Evolutionary conservation across 2,797 vertebrate genomes (phyloP).

Genomic region (Pogoniulus pusillus): DNA sequence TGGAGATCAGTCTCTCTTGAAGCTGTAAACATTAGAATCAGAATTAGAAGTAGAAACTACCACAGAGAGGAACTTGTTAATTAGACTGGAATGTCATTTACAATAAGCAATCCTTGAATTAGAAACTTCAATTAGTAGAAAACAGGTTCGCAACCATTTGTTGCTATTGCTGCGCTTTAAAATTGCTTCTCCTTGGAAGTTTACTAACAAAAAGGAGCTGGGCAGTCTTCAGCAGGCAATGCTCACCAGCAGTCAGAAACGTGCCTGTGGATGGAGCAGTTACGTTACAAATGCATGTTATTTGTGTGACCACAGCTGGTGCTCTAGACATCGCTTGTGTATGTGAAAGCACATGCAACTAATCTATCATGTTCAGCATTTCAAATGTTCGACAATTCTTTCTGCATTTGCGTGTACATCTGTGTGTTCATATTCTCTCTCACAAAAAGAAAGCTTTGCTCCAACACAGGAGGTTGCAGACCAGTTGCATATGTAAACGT

Average conservation of each 20-base stretch:
- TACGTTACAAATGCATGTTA: background rate
- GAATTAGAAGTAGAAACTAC: background rate
- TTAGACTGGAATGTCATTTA: background rate
- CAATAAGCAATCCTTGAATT: background rate
- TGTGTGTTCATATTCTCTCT: background rate
- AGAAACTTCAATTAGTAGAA: background rate
- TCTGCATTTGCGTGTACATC: background rate
- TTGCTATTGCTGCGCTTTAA: background rate
- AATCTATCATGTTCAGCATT: background rate
- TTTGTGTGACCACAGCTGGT: background rate
- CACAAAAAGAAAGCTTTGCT: background rate
- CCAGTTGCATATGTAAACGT: background rate
- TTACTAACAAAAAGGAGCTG: background rate
- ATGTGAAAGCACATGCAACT: background rate
- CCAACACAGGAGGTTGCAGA: background rate
- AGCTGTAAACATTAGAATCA: background rate
- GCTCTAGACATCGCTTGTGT: fast-evolving
- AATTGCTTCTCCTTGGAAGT: background rate
- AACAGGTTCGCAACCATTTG: background rate
- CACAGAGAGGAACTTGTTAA: background rate
- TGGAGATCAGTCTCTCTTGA: background rate
- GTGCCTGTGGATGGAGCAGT: background rate
- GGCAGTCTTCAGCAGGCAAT: background rate
- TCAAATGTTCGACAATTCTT: conserved; percentile 5
- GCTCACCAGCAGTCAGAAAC: background rate